Evolutionary conservation across 2,888 invertebrate species (phyloP).

Genomic region (Epirrhoe alternata): DNA sequence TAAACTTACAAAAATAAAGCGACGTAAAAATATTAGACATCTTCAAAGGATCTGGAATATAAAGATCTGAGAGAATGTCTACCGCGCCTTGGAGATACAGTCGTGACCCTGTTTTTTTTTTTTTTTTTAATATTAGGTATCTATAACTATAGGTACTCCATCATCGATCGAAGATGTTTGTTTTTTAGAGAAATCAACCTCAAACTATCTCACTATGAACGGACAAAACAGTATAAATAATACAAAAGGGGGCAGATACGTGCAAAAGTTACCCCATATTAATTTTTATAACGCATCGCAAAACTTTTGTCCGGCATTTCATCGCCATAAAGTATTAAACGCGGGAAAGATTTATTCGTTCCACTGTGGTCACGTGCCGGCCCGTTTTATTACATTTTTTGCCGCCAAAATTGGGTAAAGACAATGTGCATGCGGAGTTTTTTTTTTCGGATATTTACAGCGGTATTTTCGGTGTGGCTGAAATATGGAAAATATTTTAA

Average conservation of each 20-base stretch:
- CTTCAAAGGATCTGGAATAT: too few relatives aligned
- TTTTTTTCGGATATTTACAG: conserved; percentile 36
- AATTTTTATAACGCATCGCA: conserved; percentile 72
- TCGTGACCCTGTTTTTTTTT: too few relatives aligned
- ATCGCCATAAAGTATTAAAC: conserved; percentile 76
- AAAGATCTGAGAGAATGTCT: too few relatives aligned
- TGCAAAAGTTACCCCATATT: conserved; percentile 59
- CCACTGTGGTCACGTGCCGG: conserved; percentile 68
- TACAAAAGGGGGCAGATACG: conserved; percentile 13
- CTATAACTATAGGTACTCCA: too few relatives aligned
- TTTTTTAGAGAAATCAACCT: too few relatives aligned
- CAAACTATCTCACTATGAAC: not conserved
- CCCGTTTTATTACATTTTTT: conserved; percentile 79
- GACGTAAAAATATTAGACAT: too few relatives aligned
- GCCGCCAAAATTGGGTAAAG: conserved; percentile 45
- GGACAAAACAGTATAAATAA: conserved; percentile 22
- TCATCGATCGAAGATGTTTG: not conserved
- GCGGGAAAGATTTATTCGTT: conserved; percentile 66
- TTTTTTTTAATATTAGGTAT: too few relatives aligned
- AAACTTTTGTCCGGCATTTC: conserved; percentile 59
- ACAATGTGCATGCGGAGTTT: conserved; percentile 48
- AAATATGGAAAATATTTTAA: conserved; percentile 3
- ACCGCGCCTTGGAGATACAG: too few relatives aligned
- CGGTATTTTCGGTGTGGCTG: conserved; percentile 8
- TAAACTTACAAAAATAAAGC: too few relatives aligned